Evolutionary conservation across 2,888 invertebrate species (phyloP), one percentile per base, ranked within the genome.

Genomic region (Neoitamus cyanurus): DNA sequence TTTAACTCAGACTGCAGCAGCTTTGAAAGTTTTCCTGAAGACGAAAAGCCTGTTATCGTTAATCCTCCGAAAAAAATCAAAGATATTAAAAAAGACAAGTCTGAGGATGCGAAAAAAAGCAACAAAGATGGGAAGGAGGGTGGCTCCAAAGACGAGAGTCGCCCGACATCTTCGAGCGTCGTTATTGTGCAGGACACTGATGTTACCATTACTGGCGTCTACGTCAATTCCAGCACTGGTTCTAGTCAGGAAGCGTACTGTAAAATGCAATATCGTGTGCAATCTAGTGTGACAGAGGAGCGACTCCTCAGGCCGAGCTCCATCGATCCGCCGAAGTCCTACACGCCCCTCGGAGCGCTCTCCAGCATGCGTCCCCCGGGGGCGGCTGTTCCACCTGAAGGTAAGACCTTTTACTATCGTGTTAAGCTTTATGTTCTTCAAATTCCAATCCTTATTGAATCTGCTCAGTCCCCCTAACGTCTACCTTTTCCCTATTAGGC

Each of bases 301-400:
- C 96, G 96, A 77, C 94, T 96, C 31, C 94, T 96, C 93, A 94
- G 90, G 2, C 90, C 91, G 1, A 90, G 88, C 69, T 91, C 90
- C 1, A 89, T 90, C 20, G 90, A 90, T 86, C 88, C 89, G 91
- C 87, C 92, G 88, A 94, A 94, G 89, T 94, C 96, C 15, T 97
- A 97, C 91, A 96, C 97, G 70, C 97, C 97, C 4, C 92, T 97
- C 87, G 94, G 95, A 84, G 97, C 97, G 15, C 92, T 97, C 87
- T 96, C 96, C 46, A 96, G 95, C 88, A 97, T 97, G 97, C 94
- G 96, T 91, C 97, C 97, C n/a, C 95, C 95, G 0, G 95, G 93
- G 30, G 94, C 95, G 9, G 42, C 46, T 15, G 58, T 82, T 11
- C 48, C 78, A 46, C n/a, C 77, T 58, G 86, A 86, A 82, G 84